Evolutionary conservation across 2,113 vertebrate genomes (phyloP).

Genomic region (Hemibagrus wyckioides): DNA sequence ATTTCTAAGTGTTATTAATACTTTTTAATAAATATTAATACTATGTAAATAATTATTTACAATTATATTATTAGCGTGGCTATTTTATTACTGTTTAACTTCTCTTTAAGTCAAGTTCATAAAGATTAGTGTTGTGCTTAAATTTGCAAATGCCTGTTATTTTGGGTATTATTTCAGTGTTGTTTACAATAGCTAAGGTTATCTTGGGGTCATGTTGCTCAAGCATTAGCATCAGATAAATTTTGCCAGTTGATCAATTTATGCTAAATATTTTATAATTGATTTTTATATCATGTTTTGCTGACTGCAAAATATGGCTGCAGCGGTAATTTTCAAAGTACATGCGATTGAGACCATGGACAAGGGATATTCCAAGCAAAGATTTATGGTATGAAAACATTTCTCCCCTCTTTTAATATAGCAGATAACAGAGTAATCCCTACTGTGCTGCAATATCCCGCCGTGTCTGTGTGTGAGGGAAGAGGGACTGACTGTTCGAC

Average conservation of each 20-base stretch:
- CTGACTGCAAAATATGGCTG: not conserved
- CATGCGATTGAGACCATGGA: not conserved
- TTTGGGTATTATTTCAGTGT: not conserved
- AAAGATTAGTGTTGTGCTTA: not conserved
- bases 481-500: not conserved
- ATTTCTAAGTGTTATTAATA: too few species aligned
- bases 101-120: not conserved
- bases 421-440: not conserved
- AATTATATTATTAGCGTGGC: not conserved
- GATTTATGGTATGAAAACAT: not conserved
- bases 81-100: not conserved
- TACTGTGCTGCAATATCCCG: not conserved
- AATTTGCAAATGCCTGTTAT: not conserved
- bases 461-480: not conserved
- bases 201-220: not conserved
- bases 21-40: too few species aligned
- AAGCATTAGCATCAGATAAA: not conserved
- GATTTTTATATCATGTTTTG: not conserved
- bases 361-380: not conserved
- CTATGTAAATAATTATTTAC: not conserved
- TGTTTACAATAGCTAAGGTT: not conserved
- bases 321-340: not conserved
- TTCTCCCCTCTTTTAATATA: not conserved
- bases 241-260: not conserved
- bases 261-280: not conserved